These are phyloP conservation scores for Agrotis ipsilon DNA, from an alignment of 2,888 invertebrate species.

Conservation along the genomic window DNA sequence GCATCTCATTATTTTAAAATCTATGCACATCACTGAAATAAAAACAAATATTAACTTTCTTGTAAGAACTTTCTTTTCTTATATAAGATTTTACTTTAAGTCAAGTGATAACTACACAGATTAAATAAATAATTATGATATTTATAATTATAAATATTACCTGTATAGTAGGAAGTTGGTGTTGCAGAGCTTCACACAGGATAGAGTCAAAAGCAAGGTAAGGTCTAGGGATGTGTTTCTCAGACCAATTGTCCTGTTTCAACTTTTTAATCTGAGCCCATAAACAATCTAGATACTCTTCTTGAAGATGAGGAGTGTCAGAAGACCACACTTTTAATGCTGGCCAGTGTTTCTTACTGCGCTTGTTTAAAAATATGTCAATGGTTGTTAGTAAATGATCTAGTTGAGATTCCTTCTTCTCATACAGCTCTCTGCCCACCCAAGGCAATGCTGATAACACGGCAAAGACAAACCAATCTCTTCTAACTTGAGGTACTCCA, in stretches of 20 bases:
- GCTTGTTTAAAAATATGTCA: conserved; percentile 97
- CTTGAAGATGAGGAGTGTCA: conserved; percentile 98
- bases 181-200: conserved; percentile 98
- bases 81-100: not conserved
- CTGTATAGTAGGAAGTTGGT: conserved; percentile 96
- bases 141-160: conserved; percentile 71
- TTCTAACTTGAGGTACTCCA: conserved; percentile 96
- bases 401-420: conserved; percentile 98
- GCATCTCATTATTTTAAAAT: not conserved
- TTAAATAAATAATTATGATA: not conserved
- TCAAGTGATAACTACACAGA: not conserved
- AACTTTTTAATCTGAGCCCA: conserved; percentile 97
- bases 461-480: conserved; percentile 96
- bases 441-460: conserved; percentile 98
- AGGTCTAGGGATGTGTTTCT: conserved; percentile 98
- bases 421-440: conserved; percentile 98
- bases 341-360: conserved; percentile 98
- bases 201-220: conserved; percentile 99
- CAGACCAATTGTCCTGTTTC: conserved; percentile 98
- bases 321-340: conserved; percentile 98
- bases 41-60: not conserved
- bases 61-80: not conserved
- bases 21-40: too few relatives aligned
- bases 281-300: conserved; percentile 98
- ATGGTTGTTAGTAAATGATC: conserved; percentile 97